Conservation (phyloP, 1,140 invertebrate genomes). For the Heterodera carotae region DNA sequence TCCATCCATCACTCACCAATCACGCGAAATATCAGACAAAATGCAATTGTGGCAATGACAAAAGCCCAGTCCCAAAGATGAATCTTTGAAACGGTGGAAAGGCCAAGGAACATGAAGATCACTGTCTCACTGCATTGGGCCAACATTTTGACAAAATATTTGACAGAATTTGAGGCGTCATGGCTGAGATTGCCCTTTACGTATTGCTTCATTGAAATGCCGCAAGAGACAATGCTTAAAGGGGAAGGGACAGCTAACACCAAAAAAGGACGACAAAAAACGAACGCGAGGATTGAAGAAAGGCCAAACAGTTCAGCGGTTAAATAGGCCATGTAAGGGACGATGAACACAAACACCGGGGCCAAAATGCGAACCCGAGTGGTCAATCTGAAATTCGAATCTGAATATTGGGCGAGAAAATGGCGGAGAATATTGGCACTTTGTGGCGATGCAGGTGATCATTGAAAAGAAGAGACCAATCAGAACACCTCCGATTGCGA, state of each 20-base stretch:
- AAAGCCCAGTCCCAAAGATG: constrained; percentile 87
- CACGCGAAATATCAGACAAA: constrained; percentile 88
- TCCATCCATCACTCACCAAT: constrained; percentile 67
- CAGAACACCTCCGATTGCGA: constrained; percentile 86
- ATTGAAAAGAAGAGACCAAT: constrained; percentile 95
- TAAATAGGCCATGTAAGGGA: constrained; percentile 49
- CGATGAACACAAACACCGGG: constrained; percentile 45
- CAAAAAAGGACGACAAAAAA: neutral
- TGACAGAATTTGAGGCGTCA: constrained; percentile 94
- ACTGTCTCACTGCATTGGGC: constrained; percentile 75
- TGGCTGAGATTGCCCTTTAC: constrained; percentile 94
- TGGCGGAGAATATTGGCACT: constrained; percentile 28
- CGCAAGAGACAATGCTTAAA: constrained; percentile 88
- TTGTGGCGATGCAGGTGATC: constrained; percentile 75
- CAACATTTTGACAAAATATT: constrained; percentile 98
- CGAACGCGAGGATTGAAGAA: constrained; percentile 53
- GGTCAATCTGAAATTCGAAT: constrained; percentile 25
- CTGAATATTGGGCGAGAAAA: neutral
- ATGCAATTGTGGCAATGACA: constrained; percentile 85
- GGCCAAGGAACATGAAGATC: constrained; percentile 97
- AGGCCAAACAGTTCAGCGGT: constrained; percentile 52
- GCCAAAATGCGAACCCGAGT: constrained; percentile 31
- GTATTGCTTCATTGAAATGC: constrained; percentile 98
- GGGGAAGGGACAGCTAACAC: neutral
- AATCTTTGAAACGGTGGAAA: constrained; percentile 77